Percentiles rank a stretch among this genome's conserved stretches.
phyloP scores from a whole-genome alignment of 1,140 invertebrate species.

The Drosophila littoralis region DNA sequence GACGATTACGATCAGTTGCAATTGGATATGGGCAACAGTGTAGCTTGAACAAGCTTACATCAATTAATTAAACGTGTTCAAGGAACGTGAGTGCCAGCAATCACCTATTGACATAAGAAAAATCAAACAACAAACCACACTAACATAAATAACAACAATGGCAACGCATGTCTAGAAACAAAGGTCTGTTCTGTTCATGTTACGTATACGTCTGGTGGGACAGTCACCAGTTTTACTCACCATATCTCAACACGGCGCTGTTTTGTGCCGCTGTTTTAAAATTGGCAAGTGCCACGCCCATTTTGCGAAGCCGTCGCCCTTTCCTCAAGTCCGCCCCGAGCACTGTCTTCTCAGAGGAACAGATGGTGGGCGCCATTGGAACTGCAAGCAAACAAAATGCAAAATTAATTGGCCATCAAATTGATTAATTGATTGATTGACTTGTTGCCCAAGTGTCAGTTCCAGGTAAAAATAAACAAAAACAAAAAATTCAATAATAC shows the following conservation, averaged over 20 bases:
- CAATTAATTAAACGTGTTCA: slow-evolving; percentile 78
- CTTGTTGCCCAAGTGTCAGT: slow-evolving; percentile 38
- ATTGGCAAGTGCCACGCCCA: slow-evolving; percentile 38
- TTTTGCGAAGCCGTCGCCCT: slow-evolving; percentile 47
- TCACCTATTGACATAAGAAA: not conserved
- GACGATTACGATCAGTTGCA: slow-evolving; percentile 32
- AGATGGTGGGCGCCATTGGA: slow-evolving; percentile 70
- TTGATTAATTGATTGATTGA: slow-evolving; percentile 64
- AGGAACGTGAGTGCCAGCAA: slow-evolving; percentile 63
- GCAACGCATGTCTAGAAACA: slow-evolving; percentile 13
- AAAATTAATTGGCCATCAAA: slow-evolving; percentile 61
- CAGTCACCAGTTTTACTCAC: slow-evolving; percentile 42
- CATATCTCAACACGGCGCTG: slow-evolving; percentile 48
- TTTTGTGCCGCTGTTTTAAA: slow-evolving; percentile 29
- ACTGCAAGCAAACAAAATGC: slow-evolving; percentile 48
- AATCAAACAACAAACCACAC: slow-evolving; percentile 9
- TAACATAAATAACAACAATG: slow-evolving; percentile 1
- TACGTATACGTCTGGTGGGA: slow-evolving; percentile 59
- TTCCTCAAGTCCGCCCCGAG: slow-evolving; percentile 41
- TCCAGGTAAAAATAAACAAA: slow-evolving; percentile 30
- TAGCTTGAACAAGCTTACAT: slow-evolving; percentile 64
- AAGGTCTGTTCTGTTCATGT: slow-evolving; percentile 23
- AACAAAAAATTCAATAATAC: slow-evolving; percentile 30
- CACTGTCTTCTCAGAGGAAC: slow-evolving; percentile 70
- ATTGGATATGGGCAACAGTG: slow-evolving; percentile 12